Percentiles rank a stretch among this genome's conserved stretches.
phyloP scores from a whole-genome alignment of 2,797 vertebrate species.

The Tadarida brasiliensis region DNA sequence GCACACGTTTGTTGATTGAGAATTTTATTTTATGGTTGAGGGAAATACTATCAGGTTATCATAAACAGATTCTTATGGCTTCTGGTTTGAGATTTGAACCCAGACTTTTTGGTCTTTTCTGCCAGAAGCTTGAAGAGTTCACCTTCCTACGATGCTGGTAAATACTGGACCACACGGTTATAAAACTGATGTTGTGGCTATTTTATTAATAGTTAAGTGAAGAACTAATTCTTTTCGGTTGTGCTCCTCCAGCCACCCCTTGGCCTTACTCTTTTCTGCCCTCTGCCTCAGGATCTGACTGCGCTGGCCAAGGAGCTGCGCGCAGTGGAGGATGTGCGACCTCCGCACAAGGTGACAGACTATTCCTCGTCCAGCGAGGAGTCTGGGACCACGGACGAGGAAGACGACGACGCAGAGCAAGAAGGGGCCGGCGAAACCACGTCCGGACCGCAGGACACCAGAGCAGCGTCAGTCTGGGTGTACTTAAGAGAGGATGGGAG shows the following conservation, averaged over 20 bases:
- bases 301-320: conserved; percentile 97
- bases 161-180: neutral
- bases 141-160: neutral
- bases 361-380: conserved; percentile 99
- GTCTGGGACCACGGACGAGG: conserved; percentile 97
- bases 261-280: neutral
- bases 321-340: conserved; percentile 96
- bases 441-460: conserved; percentile 96
- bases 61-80: neutral
- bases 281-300: conserved; percentile 93
- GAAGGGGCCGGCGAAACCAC: conserved; percentile 96
- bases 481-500: neutral
- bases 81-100: neutral
- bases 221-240: neutral
- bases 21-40: neutral
- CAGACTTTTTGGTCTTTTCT: neutral
- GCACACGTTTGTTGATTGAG: neutral
- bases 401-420: conserved; percentile 98
- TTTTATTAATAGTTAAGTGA: neutral
- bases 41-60: neutral
- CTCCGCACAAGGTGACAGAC: conserved; percentile 97
- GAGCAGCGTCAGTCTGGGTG: conserved; percentile 91
- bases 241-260: fast-evolving
- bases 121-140: neutral
- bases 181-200: fast-evolving